Evolutionary conservation across 2,888 invertebrate species (phyloP), one percentile per base, ranked within the genome.

Genomic region (Ophraella communa): DNA sequence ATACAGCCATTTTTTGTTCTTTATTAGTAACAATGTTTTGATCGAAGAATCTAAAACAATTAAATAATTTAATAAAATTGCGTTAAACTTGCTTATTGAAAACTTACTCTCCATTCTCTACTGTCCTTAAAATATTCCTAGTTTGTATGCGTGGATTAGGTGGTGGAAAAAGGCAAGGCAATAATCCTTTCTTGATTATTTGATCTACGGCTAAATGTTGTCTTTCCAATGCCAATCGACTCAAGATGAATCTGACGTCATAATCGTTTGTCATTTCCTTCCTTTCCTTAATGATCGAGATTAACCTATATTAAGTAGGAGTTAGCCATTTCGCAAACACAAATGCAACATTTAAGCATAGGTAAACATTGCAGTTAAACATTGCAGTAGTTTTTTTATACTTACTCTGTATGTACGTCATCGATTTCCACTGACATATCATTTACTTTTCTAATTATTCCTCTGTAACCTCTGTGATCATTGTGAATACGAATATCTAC

Each of bases 1-100:
- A 77, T 1, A 95, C 89, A 1, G 91, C 91, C 54, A 83, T 83
- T 68, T 82, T 82, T 75, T 92, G 92, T 71, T 89, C 86, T 0
- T 78, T 72, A 80, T 91, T 91, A 0, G 73, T 70, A 45, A 78
- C 80, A 30, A 92, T 82, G 1, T 66, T 64, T 18, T 70, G 35
- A 68, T 85, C 81, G 21, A 79, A 75, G 44, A 79, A 79, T 4
- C 81, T 81, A 60, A 14, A 74, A 72, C 58, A 14, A 47, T 27
- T 20, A 18, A 18, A 52, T 42, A 42, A 35, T n/a, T n/a, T n/a
- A n/a, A n/a, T n/a, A n/a, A n/a, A n/a, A n/a, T n/a, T n/a, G n/a
- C n/a, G n/a, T n/a, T n/a, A n/a, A n/a, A n/a, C n/a, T n/a, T n/a
- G n/a, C n/a, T n/a, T n/a, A n/a, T n/a, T n/a, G n/a, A n/a, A 30